Evolutionary conservation across 1,140 invertebrate genomes (phyloP).

Genomic region (Zaprionus ghesquierei): DNA sequence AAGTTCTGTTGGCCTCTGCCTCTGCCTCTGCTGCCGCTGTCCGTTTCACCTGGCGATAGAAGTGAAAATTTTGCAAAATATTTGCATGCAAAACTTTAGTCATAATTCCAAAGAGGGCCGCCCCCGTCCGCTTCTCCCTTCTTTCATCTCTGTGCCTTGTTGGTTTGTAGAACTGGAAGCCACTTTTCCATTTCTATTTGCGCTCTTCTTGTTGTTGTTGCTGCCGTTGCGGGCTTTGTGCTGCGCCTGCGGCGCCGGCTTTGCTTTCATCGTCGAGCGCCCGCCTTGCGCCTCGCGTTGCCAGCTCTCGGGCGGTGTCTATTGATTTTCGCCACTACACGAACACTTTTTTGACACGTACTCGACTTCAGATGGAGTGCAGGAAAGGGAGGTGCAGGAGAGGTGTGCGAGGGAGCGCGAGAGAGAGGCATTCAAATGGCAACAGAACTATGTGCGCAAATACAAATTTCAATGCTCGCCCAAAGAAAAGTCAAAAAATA

Average conservation of each 20-base stretch:
- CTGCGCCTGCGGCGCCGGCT: constrained; percentile 46
- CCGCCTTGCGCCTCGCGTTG: constrained; percentile 17
- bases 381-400: background rate
- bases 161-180: constrained; percentile 11
- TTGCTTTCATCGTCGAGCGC: constrained; percentile 47
- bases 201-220: constrained; percentile 26
- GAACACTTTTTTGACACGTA: constrained; percentile 43
- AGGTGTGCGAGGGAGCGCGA: background rate
- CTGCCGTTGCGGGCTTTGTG: constrained; percentile 32
- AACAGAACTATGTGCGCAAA: constrained; percentile 57
- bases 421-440: constrained; percentile 36
- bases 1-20: constrained; percentile 55
- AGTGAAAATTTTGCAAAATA: constrained; percentile 73
- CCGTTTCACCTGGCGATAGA: constrained; percentile 57
- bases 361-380: constrained; percentile 9
- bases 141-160: background rate
- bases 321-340: constrained; percentile 53
- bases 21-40: constrained; percentile 29
- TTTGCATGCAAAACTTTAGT: constrained; percentile 78
- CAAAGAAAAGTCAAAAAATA: constrained; percentile 25
- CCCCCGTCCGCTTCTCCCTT: background rate
- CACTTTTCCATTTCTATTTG: constrained; percentile 47
- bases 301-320: constrained; percentile 48
- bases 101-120: constrained; percentile 60
- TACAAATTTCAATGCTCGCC: constrained; percentile 51